Evolutionary conservation across 2,797 vertebrate genomes (phyloP), one percentile per base, ranked within the genome.

Genomic region (Antennarius maculatus): DNA sequence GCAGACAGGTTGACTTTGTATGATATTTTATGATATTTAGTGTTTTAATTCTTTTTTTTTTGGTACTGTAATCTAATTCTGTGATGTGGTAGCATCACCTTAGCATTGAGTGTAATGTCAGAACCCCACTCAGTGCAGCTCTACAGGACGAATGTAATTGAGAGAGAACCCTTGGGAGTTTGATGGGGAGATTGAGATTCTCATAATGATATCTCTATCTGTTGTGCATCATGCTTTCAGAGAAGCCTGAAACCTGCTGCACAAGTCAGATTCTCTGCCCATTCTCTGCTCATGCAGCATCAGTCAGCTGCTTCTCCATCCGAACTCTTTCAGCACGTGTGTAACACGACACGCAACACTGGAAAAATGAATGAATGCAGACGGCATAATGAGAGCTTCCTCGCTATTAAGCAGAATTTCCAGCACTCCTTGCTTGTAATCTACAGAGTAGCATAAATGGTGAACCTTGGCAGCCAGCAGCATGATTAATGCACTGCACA

Each of bases 401-500:
- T 61, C 48, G 63, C 57, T 81, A 81, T 88, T 83, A 84, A 72
- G 79, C 74, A 74, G 70, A 76, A 83, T 86, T 84, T 88, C 73
- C 72, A 73, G 31, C 63, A 65, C 60, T 70, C 28, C 64, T 88
- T 66, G 72, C 62, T 77, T 82, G 69, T 77, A 76, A 84, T 84
- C 84, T 83, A 83, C 80, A 61, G 66, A 76, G 79, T 31, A 70
- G 82, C 77, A 84, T 78, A 88, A 82, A 88, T 55, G 77, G 66
- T 45, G 70, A 83, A 81, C 79, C 80, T 76, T 71, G 69, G 77
- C 87, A 89, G 84, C 76, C 87, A 18, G 66, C 79, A 55, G 75
- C 74, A 63, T 90, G 91, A 93, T 92, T 91, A 91, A 92, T 91
- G 79, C 79, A 62, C 79, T 79, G 83, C 75, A 62, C 85, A 78